A percentile compares a stretch with the other conserved stretches of the same genome.
These are phyloP conservation scores for Drosophila littoralis DNA, from an alignment of 1,140 invertebrate species.

Conservation along the genomic window DNA sequence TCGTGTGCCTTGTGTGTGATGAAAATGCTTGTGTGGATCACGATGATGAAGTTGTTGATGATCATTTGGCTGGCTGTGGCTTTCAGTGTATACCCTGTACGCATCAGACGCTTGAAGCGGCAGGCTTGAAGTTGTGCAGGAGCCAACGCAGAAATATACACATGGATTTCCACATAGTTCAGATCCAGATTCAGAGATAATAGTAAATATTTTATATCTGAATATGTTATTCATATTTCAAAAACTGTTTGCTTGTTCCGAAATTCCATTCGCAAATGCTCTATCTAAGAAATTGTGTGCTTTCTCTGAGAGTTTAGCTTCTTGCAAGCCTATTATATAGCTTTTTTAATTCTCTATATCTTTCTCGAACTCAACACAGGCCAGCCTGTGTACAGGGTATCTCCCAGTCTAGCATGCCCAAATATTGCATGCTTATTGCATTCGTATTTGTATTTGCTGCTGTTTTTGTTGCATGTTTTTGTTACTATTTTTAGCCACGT, in stretches of 20 bases:
- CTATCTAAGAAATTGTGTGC: no score
- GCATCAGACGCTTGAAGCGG: not conserved
- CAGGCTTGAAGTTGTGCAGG: not conserved
- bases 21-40: conserved; percentile 16
- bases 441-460: conserved; percentile 18
- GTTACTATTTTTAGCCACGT: conserved; percentile 70
- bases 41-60: conserved; percentile 24
- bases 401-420: not conserved
- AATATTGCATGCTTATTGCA: not conserved
- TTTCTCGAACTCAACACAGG: no score
- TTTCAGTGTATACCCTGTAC: conserved; percentile 6
- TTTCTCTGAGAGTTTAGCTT: no score
- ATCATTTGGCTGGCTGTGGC: conserved; percentile 13
- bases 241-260: no score
- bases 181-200: no score
- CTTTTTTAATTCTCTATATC: no score
- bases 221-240: no score
- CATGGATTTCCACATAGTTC: no score
- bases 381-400: conserved; percentile 1
- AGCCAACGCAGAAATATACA: no score
- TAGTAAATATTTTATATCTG: no score
- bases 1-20: conserved; percentile 50
- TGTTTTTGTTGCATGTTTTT: conserved; percentile 39
- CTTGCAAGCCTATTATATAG: no score
- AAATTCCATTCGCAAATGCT: no score